Base-by-base conservation (phyloP, 2,797 vertebrate genomes). In the Falco columbarius region DNA sequence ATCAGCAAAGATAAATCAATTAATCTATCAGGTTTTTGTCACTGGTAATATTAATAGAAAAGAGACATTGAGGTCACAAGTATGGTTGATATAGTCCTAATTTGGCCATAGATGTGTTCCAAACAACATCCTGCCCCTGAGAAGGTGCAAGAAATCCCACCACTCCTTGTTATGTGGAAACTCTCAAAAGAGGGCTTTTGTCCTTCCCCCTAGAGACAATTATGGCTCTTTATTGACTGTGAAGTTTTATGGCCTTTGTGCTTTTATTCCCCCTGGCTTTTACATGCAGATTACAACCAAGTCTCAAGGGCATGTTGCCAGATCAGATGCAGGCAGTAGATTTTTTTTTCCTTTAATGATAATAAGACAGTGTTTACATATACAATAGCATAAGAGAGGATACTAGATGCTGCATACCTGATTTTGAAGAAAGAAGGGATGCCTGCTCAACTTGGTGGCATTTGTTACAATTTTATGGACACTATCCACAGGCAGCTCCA, bases 1-100 rank as follows among this genome's bases (percentile, higher is more conserved):
- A 92, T 92, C 73, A 92, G 59, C 40, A 3, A 89, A 81, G 71
- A 81, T 26, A 81, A 94, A 75, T 75, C 42, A 89, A 90, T 86
- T 95, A 82, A 81, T 85, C 58, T 62, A 44, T 73, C 52, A 82
- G 52, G 68, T 73, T 80, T 92, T 89, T 10, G 5, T 85, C 9
- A 2, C 32, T 55, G 18, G 4, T 54, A 20, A 40, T 86, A 82
- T 81, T 92, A 68, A 70, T 49, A 86, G 62, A 84, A 84, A 72
- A 72, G 29, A 56, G 12, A 22, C 44, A 34, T n/a, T 47, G n/a
- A 85, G 72, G 51, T 20, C 32, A 38, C 0, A 29, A 52, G 1
- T 76, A 32, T 52, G 23, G 3, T 1, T 30, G 5, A 52, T 51
- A 44, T 12, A 63, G 77, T 56, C 66, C 38, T 73, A 36, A 80